Conservation (phyloP, 2,113 vertebrate species). For the Panurus biarmicus region DNA sequence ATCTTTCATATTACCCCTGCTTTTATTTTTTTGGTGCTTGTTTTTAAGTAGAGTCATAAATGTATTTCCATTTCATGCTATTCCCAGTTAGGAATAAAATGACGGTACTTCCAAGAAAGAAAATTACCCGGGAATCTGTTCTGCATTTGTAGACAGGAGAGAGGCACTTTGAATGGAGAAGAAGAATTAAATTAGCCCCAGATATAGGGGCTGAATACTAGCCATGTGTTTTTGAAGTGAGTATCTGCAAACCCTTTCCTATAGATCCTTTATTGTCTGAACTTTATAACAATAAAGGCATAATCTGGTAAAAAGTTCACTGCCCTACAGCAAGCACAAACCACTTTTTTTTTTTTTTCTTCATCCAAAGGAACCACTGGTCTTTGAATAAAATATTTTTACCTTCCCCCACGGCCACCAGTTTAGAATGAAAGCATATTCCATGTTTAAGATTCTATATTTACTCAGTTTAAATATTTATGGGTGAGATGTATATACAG, state of each 20-base stretch:
- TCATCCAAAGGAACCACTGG: background rate
- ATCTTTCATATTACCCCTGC: background rate
- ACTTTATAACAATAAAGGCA: constrained; percentile 28
- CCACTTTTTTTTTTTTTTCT: background rate
- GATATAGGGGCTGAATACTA: constrained; percentile 32
- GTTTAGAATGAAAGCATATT: constrained; percentile 59
- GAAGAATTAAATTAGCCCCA: constrained; percentile 61
- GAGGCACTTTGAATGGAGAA: constrained; percentile 46
- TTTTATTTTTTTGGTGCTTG: constrained; percentile 18
- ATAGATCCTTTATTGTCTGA: constrained; percentile 6
- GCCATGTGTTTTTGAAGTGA: constrained; percentile 54
- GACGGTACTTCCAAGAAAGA: constrained; percentile 35
- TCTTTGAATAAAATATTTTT: constrained; percentile 51
- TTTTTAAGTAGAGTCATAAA: constrained; percentile 27
- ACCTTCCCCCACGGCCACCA: constrained; percentile 15
- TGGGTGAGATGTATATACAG: constrained; percentile 67
- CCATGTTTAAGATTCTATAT: constrained; percentile 64
- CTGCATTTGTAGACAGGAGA: constrained; percentile 52
- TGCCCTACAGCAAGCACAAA: constrained; percentile 15
- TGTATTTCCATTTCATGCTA: constrained; percentile 24
- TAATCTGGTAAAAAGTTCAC: constrained; percentile 29
- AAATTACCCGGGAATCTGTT: constrained; percentile 56
- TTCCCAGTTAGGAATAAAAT: constrained; percentile 29
- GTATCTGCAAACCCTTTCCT: constrained; percentile 32
- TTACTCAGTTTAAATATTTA: constrained; percentile 71